Conservation (phyloP, 2,113 vertebrate species). For the Copsychus sechellarum region DNA sequence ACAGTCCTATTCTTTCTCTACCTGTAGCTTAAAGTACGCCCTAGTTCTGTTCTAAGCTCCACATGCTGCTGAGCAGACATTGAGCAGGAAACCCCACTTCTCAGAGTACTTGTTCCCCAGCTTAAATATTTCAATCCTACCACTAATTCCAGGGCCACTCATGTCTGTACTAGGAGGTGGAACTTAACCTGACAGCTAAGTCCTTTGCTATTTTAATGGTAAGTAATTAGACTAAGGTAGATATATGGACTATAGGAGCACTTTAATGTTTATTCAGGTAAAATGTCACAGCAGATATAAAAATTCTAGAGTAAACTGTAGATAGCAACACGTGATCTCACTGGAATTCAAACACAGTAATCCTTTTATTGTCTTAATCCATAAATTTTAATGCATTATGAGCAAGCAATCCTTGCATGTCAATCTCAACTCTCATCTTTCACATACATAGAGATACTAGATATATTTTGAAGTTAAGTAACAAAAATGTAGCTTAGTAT, state of each 20-base stretch:
- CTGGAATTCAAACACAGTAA: neutral
- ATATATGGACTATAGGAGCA: neutral
- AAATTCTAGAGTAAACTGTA: neutral
- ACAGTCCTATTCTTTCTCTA: neutral
- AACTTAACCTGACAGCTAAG: neutral
- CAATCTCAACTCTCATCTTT: neutral
- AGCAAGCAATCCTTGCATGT: neutral
- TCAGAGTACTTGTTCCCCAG: neutral
- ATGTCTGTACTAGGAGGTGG: neutral
- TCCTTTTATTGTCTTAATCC: neutral
- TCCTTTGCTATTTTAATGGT: neutral
- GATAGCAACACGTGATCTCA: neutral
- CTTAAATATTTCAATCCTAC: neutral
- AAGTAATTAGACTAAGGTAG: neutral
- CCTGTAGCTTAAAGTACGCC: neutral
- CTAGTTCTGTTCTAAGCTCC: neutral
- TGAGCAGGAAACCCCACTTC: neutral
- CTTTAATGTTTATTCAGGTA: neutral
- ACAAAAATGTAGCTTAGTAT: neutral
- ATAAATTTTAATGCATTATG: neutral
- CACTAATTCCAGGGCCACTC: neutral
- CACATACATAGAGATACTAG: neutral
- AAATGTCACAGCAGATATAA: neutral
- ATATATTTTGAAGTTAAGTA: constrained; percentile 5
- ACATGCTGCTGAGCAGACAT: rapidly evolving